phyloP scores from a whole-genome alignment of 2,113 vertebrate genomes.

The Puffinus mauretanicus region DNA sequence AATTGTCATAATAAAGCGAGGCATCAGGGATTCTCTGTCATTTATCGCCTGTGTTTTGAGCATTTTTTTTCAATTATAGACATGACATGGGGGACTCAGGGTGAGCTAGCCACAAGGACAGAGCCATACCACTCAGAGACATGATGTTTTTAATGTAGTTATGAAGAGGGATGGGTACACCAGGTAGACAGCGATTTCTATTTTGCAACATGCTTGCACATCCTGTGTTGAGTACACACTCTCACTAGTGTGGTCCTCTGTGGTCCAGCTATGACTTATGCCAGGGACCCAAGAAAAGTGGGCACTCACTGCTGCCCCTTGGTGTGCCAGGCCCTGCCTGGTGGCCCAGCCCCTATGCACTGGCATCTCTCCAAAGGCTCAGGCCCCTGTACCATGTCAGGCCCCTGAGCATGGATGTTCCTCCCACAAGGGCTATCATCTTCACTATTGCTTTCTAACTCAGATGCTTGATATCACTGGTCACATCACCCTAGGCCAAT shows the following conservation, averaged over 20 bases:
- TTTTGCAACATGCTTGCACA: rapidly evolving
- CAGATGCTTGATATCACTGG: background rate
- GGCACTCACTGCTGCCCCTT: rapidly evolving
- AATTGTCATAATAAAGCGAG: background rate
- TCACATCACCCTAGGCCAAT: background rate
- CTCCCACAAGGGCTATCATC: rapidly evolving
- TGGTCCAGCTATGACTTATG: background rate
- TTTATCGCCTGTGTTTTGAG: background rate
- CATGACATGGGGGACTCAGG: too few species aligned
- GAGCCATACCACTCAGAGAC: rapidly evolving
- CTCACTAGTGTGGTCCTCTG: background rate
- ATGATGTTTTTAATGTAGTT: background rate
- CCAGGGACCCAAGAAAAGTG: background rate
- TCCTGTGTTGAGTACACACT: background rate
- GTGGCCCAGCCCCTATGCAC: background rate
- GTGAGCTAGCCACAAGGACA: background rate
- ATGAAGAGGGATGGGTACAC: background rate
- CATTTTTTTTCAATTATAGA: background rate
- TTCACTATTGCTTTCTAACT: background rate
- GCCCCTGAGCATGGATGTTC: background rate
- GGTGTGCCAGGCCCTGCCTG: background rate
- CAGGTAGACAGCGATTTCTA: background rate
- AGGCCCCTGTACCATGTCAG: background rate
- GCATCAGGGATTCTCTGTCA: background rate
- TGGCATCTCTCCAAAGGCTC: background rate